These are phyloP conservation scores for Diadophis punctatus DNA, from an alignment of 2,113 vertebrate species.

Conservation along the genomic window DNA sequence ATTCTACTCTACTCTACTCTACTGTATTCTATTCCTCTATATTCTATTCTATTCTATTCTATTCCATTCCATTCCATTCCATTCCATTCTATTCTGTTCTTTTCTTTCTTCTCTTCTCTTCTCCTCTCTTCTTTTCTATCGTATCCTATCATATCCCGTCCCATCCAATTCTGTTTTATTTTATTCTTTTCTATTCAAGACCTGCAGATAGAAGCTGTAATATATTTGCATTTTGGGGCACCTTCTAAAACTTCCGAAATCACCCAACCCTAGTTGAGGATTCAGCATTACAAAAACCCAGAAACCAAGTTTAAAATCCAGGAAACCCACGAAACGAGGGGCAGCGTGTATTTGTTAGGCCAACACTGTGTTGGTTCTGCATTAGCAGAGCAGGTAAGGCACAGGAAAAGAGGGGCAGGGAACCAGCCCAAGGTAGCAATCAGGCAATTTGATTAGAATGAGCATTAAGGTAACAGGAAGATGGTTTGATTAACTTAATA, in stretches of 20 bases:
- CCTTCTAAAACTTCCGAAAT: neutral
- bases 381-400: neutral
- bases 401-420: neutral
- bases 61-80: no score
- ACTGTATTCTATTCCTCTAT: no score
- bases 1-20: no score
- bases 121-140: no score
- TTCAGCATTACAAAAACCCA: neutral
- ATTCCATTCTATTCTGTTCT: no score
- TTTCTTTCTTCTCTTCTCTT: no score
- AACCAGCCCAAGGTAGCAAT: conserved; percentile 10
- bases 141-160: no score
- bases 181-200: neutral
- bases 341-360: neutral
- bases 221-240: neutral
- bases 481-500: conserved; percentile 29
- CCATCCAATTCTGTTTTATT: rapidly evolving
- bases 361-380: neutral
- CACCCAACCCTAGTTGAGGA: neutral
- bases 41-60: no score
- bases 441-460: conserved; percentile 18
- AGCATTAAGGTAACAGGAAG: conserved; percentile 11
- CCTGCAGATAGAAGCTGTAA: neutral
- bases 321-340: neutral
- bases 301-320: neutral